Evolutionary conservation across 1,140 invertebrate species (phyloP).

Genomic region (Habropoda laboriosa): DNA sequence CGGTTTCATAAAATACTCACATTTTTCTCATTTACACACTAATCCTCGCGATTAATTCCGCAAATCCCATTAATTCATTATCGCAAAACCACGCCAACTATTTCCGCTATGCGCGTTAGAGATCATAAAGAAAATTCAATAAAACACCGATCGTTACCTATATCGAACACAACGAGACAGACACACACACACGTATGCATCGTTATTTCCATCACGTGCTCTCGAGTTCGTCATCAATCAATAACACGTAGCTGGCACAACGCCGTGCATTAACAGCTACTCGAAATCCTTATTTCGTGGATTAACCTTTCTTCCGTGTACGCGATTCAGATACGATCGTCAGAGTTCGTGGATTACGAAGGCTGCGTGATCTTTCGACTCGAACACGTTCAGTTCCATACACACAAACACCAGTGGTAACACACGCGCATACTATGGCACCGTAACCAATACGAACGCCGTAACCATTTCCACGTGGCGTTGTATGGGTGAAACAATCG

Average conservation of each 20-base stretch:
- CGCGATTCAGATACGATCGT: constrained; percentile 25
- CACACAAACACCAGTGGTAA: not conserved
- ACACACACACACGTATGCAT: not conserved
- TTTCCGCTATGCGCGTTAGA: too few species aligned
- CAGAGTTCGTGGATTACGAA: constrained; percentile 15
- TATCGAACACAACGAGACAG: too few species aligned
- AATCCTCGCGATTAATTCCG: constrained; percentile 9
- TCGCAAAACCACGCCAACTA: not conserved
- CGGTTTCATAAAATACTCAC: constrained; percentile 25
- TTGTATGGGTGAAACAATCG: constrained; percentile 21
- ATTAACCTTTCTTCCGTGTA: constrained; percentile 6
- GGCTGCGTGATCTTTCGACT: constrained; percentile 36
- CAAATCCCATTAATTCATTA: constrained; percentile 22
- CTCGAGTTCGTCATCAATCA: not conserved
- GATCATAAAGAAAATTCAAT: too few species aligned
- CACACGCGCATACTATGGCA: not conserved
- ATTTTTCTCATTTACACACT: not conserved
- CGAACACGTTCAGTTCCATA: not conserved
- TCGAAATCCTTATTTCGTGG: constrained; percentile 3
- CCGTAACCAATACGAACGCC: not conserved
- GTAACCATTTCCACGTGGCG: not conserved
- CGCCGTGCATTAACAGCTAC: not conserved
- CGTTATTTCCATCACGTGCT: not conserved
- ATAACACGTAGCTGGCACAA: not conserved
- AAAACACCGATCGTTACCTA: not conserved